Base-by-base conservation (phyloP, 1,140 invertebrate genomes). In the Condylostylus longicornis region DNA sequence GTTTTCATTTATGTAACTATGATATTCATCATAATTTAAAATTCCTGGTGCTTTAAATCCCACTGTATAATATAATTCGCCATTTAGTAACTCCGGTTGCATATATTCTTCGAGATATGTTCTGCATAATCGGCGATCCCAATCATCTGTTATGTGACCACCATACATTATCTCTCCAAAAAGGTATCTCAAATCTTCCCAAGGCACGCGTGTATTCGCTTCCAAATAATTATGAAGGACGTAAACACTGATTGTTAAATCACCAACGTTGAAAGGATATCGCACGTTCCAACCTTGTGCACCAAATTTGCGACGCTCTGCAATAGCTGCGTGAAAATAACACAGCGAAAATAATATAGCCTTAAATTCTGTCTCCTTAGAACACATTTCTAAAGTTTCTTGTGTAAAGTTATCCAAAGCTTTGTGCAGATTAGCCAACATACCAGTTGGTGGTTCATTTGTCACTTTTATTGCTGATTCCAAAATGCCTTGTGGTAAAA, bases 91-190 rank as follows among this genome's bases (percentile, higher is more conserved):
- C 47, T 87, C 81, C 0, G 81, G 70, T 46, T 82, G 74, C 68
- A 95, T 76, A 57, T 84, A 91, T 48, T 89, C 88, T 40, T 83
- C 70, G 7, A 95, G 66, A 66, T 93, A 95, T 6, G 83, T 88
- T 29, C 73, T 69, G 54, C 89, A 94, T 1, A 94, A 65, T 13
- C 82, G 63, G 38, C 89, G 65, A 64, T 95, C 89, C 85, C 88
- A 93, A 55, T 94, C 88, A 58, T 94, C 90, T 1, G 88, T 94
- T 46, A 94, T 94, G 54, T 94, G 89, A 1, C 90, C 90, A 9
- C 90, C 89, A 51, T 95, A 95, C 89, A 94, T 94, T 41, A 94
- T 94, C 64, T 95, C 89, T 0, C 89, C 90, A 59, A 94, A 93
- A 3, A 94, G 65, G 58, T 94, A 94, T 5, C 88, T 67, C 35